Conservation (phyloP, 2,797 vertebrate genomes). For the Poeciliopsis gracilis region DNA sequence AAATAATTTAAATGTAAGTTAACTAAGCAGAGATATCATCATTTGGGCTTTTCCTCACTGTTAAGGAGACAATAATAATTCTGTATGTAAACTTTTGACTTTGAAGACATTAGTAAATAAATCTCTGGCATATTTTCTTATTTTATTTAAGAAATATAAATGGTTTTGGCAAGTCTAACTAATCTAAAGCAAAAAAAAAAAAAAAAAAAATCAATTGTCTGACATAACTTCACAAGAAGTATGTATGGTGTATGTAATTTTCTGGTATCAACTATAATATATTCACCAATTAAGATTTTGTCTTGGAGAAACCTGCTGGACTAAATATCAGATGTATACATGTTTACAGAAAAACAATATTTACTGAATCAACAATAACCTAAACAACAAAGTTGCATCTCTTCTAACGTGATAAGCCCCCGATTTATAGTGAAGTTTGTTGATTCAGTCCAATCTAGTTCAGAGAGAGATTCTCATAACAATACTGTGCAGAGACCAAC, state of each 20-base stretch:
- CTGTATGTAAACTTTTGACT: background rate
- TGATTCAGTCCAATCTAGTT: slow-evolving; percentile 64
- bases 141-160: background rate
- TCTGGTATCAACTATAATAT: background rate
- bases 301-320: background rate
- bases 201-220: background rate
- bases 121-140: background rate
- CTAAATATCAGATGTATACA: background rate
- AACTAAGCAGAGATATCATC: too few species aligned
- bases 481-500: slow-evolving; percentile 41
- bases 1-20: too few species aligned
- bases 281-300: background rate
- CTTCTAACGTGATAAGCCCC: slow-evolving; percentile 38
- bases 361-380: slow-evolving; percentile 3
- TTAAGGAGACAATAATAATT: background rate
- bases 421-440: slow-evolving; percentile 21
- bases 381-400: slow-evolving; percentile 25
- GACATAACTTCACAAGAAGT: background rate
- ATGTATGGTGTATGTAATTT: background rate
- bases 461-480: background rate
- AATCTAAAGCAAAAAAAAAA: background rate
- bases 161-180: background rate
- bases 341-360: background rate
- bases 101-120: background rate
- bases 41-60: background rate